Evolutionary conservation across 2,888 invertebrate genomes (phyloP).

Genomic region (Junonia oenone): DNA sequence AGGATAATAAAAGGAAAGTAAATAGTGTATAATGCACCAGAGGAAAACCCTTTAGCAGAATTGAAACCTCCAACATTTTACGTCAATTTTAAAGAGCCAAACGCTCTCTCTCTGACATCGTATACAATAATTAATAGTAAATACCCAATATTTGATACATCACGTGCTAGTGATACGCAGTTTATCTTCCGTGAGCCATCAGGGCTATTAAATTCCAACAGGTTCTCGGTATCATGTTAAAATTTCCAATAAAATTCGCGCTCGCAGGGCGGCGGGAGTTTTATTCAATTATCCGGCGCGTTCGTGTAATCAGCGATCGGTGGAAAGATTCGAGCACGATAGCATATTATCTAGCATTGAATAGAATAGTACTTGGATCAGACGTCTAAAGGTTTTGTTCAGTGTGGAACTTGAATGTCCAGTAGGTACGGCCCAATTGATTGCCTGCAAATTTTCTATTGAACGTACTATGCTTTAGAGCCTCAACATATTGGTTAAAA

Average conservation of each 20-base stretch:
- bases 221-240: slow-evolving; percentile 14
- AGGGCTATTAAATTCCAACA: slow-evolving; percentile 12
- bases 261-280: slow-evolving; percentile 4
- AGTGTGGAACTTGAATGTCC: too few relatives aligned
- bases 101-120: background rate
- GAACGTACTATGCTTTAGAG: too few relatives aligned
- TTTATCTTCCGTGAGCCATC: background rate
- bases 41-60: too few relatives aligned
- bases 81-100: background rate
- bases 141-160: background rate
- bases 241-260: slow-evolving; percentile 7
- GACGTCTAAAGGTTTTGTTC: too few relatives aligned
- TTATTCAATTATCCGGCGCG: slow-evolving; percentile 21
- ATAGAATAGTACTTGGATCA: too few relatives aligned
- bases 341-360: too few relatives aligned
- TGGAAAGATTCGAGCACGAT: background rate
- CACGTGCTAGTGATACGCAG: background rate
- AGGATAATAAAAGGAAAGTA: too few relatives aligned
- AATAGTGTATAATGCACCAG: too few relatives aligned
- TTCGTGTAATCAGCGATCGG: slow-evolving; percentile 18
- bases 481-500: too few relatives aligned
- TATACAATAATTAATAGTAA: background rate
- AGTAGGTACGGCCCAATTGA: too few relatives aligned
- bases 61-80: background rate
- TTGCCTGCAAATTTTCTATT: too few relatives aligned